These are phyloP conservation scores for Buathra laborator DNA, from an alignment of 2,888 invertebrate species.

Conservation along the genomic window DNA sequence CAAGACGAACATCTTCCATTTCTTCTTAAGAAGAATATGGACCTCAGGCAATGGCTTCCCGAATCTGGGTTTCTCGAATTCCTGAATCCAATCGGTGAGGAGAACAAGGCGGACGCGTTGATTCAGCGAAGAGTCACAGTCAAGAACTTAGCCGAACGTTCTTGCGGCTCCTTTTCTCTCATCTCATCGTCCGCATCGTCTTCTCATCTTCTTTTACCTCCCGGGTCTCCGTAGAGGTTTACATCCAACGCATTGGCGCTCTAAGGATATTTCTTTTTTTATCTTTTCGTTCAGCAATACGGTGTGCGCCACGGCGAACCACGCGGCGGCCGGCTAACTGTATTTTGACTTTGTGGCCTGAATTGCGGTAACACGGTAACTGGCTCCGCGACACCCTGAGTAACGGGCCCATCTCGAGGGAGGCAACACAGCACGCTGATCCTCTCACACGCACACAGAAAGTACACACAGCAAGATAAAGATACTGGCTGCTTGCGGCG, in stretches of 20 bases:
- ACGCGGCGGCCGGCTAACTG: slow-evolving; percentile 82
- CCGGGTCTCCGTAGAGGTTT: slow-evolving; percentile 24
- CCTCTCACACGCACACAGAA: slow-evolving; percentile 44
- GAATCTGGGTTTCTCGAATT: slow-evolving; percentile 42
- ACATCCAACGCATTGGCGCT: slow-evolving; percentile 57
- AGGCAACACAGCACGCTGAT: slow-evolving; percentile 61
- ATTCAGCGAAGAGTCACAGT: slow-evolving; percentile 13
- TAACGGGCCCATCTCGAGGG: slow-evolving; percentile 80
- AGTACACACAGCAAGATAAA: slow-evolving; percentile 16
- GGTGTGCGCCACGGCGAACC: slow-evolving; percentile 65
- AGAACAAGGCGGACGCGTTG: slow-evolving; percentile 26
- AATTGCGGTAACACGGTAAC: slow-evolving; percentile 86
- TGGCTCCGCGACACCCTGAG: slow-evolving; percentile 84
- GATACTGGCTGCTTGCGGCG: slow-evolving; percentile 32
- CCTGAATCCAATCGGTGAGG: slow-evolving; percentile 16
- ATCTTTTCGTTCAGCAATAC: slow-evolving; percentile 58
- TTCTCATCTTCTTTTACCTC: slow-evolving; percentile 35
- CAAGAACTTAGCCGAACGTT: slow-evolving; percentile 40
- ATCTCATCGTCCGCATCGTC: slow-evolving; percentile 60
- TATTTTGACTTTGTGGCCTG: slow-evolving; percentile 86
- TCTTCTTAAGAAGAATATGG: neutral
- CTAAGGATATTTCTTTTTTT: slow-evolving; percentile 43
- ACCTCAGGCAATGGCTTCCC: neutral
- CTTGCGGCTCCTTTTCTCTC: slow-evolving; percentile 34
- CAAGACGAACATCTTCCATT: neutral